Base-by-base conservation (phyloP, 2,888 invertebrate genomes). In the Microctonus hyperodae region DNA sequence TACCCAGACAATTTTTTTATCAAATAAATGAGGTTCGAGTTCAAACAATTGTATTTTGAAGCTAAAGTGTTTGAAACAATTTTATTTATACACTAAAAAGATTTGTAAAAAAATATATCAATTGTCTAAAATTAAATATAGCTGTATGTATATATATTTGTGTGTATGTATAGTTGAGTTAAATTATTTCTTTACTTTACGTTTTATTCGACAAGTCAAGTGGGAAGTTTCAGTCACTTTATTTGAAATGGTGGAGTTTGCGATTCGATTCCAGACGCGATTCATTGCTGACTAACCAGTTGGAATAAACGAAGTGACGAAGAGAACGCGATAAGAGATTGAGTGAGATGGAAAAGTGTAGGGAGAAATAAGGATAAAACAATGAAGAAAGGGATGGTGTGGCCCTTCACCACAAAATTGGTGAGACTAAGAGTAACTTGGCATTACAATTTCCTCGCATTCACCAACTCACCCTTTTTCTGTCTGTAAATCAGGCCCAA, bases 401-500 rank as follows among this genome's bases (percentile, higher is more conserved):
- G 23, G 28, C 28, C 35, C 25, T 40, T 40, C 58, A 37, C 37
- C 40, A 23, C 23, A 44, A 35, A 31, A 61, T 48, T 48, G 48
- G 37, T 59, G 59, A 25, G 28, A 33, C 48, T 50, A 57, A 72
- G 70, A 71, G 71, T 71, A 72, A 73, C 72, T 73, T 69, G 65
- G 67, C 64, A 71, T 73, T 71, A 73, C 72, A 69, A 72, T 68
- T 71, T 71, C 65, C 70, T 70, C 61, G 59, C 44, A 16, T 44
- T 44, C 44, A 16, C 16, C 16, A 44, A 16, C 44, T 44, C 16
- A 44, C 66, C 61, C 69, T 69, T 68, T 68, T 68, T 68, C 71
- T 68, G 68, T 68, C 69, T 75, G 76, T 80, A 80, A 81, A 81
- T 81, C 79, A 80, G 77, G 76, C 74, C 73, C 74, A 72, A 68